Evolutionary conservation across 2,113 vertebrate genomes (phyloP).

Genomic region (Litocranius walleri): DNA sequence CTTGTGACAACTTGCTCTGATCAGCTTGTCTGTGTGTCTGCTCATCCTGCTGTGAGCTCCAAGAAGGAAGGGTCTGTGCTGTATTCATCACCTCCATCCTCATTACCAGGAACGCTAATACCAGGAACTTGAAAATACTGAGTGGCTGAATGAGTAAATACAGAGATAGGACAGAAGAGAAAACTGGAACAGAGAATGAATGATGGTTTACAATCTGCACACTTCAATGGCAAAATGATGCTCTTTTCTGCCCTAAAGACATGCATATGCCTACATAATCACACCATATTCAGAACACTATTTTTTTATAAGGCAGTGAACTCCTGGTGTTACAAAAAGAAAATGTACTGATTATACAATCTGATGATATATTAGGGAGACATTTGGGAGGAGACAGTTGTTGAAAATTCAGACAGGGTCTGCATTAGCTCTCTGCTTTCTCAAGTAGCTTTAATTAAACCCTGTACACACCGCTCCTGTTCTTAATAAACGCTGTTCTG

Average conservation of each 20-base stretch:
- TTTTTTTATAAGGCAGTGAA: neutral
- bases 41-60: neutral
- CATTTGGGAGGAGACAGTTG: slow-evolving; percentile 22
- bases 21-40: rapidly evolving
- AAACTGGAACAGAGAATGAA: neutral
- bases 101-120: neutral
- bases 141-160: neutral
- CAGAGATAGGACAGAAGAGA: neutral
- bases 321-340: neutral
- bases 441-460: slow-evolving; percentile 49
- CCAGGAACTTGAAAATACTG: neutral
- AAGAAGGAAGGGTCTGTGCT: rapidly evolving
- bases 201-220: neutral
- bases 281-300: too few species aligned
- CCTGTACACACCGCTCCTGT: neutral
- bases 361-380: slow-evolving; percentile 49
- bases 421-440: slow-evolving; percentile 30
- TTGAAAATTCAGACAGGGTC: slow-evolving; percentile 42
- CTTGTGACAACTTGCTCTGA: neutral
- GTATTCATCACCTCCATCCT: rapidly evolving
- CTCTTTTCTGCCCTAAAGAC: too few species aligned
- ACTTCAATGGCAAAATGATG: rapidly evolving
- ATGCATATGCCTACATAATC: rapidly evolving
- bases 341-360: slow-evolving; percentile 35
- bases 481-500: slow-evolving; percentile 20